phyloP scores from a whole-genome alignment of 1,140 invertebrate genomes.

The Eurosta solidaginis region DNA sequence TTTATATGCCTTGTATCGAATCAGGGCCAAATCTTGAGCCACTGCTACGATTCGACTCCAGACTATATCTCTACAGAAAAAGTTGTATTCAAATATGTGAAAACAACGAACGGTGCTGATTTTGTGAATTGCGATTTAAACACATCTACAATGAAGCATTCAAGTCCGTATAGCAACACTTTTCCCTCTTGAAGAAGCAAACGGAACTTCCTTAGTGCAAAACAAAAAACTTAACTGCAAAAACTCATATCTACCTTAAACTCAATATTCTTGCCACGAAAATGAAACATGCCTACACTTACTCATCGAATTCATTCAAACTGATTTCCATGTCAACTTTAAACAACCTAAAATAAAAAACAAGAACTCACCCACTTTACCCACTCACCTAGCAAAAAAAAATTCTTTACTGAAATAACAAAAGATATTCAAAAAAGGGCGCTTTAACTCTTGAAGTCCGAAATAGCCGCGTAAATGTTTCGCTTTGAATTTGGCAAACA shows the following conservation, averaged over 20 bases:
- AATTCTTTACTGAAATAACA: slow-evolving; percentile 33
- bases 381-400: slow-evolving; percentile 28
- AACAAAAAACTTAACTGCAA: not conserved
- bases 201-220: no score
- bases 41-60: no score
- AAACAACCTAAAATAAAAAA: not conserved
- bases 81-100: no score
- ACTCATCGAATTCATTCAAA: not conserved
- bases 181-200: no score
- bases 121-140: no score
- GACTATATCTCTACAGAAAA: no score
- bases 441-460: slow-evolving; percentile 58
- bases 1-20: no score
- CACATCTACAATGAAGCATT: no score
- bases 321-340: not conserved
- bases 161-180: no score
- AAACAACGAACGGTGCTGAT: no score
- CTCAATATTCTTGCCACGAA: not conserved
- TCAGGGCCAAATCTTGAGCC: no score
- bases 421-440: slow-evolving; percentile 45
- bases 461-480: slow-evolving; percentile 60
- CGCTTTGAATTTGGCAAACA: slow-evolving; percentile 35
- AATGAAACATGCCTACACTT: not conserved
- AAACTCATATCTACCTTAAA: not conserved
- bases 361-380: slow-evolving; percentile 21